Base-by-base conservation (phyloP, 1,140 invertebrate species). In the Tetranychus cinnabarinus region DNA sequence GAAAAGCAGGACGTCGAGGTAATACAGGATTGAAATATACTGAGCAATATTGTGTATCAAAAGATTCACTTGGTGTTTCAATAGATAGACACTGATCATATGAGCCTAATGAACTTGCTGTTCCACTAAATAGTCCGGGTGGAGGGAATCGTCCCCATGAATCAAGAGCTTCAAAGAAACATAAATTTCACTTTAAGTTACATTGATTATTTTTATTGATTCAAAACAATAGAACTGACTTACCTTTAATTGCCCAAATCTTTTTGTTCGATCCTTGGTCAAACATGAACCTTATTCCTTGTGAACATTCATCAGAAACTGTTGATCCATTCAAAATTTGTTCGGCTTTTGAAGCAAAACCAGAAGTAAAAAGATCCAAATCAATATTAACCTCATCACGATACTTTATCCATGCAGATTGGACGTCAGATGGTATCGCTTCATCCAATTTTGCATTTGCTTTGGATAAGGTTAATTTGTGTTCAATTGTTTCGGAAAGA, bases 31-130 rank as follows among this genome's bases (percentile, higher is more conserved):
- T 6, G n/a, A 58, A 45, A 7, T 6, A 12, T n/a, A 58, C 31
- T 1, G 57, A 39, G 46, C 57, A 58, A 45, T 58, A 58, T 1
- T 58, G 37, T 2, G 34, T 15, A 2, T 12, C 4, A 10, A n/a
- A 31, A 8, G 5, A 8, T 36, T n/a, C 8, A 36, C 33, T 50
- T 39, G n/a, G 8, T 39, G 33, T 7, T 12, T 62, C 46, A 13
- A 33, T 8, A 31, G 35, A 35, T 23, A 66, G 34, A 52, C 65
- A 66, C 34, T 65, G 58, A 46, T 66, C 63, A 45, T 60, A 66
- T 15, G 66, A 66, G 42, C 65, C 65, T 52, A 62, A 65, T 34
- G 54, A 59, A n/a, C 56, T 62, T 8, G 66, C 7, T 4, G 63
- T 65, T 31, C 65, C 64, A 12, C 36, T 50, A 10, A 66, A 35